Conservation (phyloP, 1,140 invertebrate genomes). For the Babylonia areolata region DNA sequence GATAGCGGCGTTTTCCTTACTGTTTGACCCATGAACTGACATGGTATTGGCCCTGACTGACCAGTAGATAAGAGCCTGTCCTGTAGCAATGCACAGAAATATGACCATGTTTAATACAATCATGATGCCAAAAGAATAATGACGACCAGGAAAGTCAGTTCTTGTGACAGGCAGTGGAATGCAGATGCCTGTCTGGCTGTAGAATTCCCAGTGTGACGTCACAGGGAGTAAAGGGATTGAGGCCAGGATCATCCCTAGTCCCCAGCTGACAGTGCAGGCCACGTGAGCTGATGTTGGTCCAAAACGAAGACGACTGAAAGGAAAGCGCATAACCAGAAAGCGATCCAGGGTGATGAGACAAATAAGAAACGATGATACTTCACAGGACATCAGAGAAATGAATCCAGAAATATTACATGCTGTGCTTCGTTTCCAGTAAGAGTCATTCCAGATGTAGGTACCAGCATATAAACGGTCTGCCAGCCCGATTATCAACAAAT, state of each 20-base stretch:
- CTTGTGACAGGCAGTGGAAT: slow-evolving; percentile 48
- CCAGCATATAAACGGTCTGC: slow-evolving; percentile 42
- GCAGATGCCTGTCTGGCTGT: slow-evolving; percentile 45
- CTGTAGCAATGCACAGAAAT: neutral
- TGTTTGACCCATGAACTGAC: too few species aligned
- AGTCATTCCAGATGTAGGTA: slow-evolving; percentile 52
- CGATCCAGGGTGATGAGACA: slow-evolving; percentile 5
- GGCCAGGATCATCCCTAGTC: slow-evolving; percentile 35
- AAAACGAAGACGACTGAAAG: slow-evolving; percentile 45
- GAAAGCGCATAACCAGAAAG: slow-evolving; percentile 56
- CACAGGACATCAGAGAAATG: slow-evolving; percentile 54
- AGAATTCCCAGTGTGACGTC: slow-evolving; percentile 7
- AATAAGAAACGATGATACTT: slow-evolving; percentile 37
- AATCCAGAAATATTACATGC: slow-evolving; percentile 60
- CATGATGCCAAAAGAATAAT: slow-evolving; percentile 49
- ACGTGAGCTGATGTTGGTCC: slow-evolving; percentile 18
- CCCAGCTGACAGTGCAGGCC: slow-evolving; percentile 36
- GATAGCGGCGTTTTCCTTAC: neutral
- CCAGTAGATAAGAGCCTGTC: slow-evolving; percentile 48
- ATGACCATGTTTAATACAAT: slow-evolving; percentile 39
- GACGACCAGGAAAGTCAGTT: slow-evolving; percentile 35
- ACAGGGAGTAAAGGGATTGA: slow-evolving; percentile 14
- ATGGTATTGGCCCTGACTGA: neutral
- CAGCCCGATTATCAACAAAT: neutral
- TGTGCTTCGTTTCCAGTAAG: slow-evolving; percentile 45